phyloP scores from a whole-genome alignment of 2,888 invertebrate genomes.

The Pardosa pseudoannulata region DNA sequence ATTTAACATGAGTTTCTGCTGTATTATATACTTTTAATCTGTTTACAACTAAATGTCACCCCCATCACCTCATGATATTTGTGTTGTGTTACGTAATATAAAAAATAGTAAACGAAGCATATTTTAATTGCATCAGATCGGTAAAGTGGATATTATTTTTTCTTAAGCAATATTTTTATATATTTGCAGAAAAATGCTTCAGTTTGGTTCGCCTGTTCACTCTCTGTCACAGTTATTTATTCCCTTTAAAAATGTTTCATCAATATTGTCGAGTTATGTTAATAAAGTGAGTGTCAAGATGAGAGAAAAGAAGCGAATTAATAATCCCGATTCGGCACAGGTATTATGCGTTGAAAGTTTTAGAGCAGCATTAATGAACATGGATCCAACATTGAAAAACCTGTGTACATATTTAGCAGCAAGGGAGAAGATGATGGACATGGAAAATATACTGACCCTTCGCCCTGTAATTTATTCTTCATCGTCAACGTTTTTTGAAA shows the following conservation, averaged over 20 bases:
- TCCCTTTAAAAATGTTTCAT: conserved; percentile 62
- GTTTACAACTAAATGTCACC: too few species aligned
- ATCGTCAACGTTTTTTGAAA: conserved; percentile 78
- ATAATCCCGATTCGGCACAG: neutral
- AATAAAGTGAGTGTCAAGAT: conserved; percentile 48
- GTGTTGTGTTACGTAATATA: neutral
- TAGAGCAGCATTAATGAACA: conserved; percentile 32
- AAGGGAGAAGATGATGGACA: conserved; percentile 25
- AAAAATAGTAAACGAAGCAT: neutral
- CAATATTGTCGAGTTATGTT: conserved; percentile 53
- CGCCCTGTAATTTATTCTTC: conserved; percentile 53
- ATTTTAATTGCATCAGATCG: neutral
- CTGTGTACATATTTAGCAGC: conserved; percentile 34
- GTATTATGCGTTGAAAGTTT: conserved; percentile 46
- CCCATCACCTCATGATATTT: too few species aligned
- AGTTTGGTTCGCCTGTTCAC: conserved; percentile 52
- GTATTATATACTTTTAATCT: too few species aligned
- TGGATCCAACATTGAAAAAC: conserved; percentile 37
- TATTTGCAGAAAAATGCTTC: too few species aligned
- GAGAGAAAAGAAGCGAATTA: conserved; percentile 18
- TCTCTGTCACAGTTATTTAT: conserved; percentile 48
- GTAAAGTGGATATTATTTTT: too few species aligned
- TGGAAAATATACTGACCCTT: conserved; percentile 25
- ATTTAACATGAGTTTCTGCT: too few species aligned
- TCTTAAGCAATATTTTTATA: too few species aligned